Evolutionary conservation across 2,888 invertebrate species (phyloP), one percentile per base, ranked within the genome.

Genomic region (Asteroscopus sphinx): DNA sequence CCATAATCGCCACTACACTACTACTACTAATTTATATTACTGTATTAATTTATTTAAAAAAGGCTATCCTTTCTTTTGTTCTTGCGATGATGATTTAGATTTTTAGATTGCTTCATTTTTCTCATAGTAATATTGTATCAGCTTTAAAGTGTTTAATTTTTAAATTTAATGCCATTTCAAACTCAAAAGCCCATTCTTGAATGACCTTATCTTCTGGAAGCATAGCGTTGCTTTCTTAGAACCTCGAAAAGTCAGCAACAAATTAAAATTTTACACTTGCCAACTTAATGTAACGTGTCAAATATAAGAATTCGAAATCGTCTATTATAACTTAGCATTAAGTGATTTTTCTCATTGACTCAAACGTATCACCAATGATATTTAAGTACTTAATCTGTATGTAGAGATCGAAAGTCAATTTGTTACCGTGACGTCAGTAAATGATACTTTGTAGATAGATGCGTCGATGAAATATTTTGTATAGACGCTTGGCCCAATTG

Each of bases 331-430:
- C 54, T 65, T 74, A 73, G 60, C 47, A 16, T n/a, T 79, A 72
- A 68, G 76, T 59, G n/a, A 73, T 62, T 65, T 64, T 69, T 69
- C 62, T 68, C 64, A 68, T 76, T 74, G 64, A 72, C 66, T 77
- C 68, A 67, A 76, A 72, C 76, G 79, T 80, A 81, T 77, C 76
- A 68, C 65, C 75, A 76, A 72, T 66, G 75, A 70, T 73, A 61
- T 67, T 67, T 69, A 75, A 71, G 79, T 80, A 80, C 76, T 76
- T 81, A 80, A 71, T 66, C 47, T 62, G 36, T 77, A 68, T 73
- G 57, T 76, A 69, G 48, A 53, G 12, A 39, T 49, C 42, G 8
- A 58, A 58, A 56, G 30, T 16, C 44, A 39, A 36, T 37, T 51
- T 32, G n/a, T 15, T 53, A 36, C 32, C n/a, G 30, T 51, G 40